Percentiles rank a stretch among this genome's conserved stretches.
Evolutionary conservation across 2,888 invertebrate genomes (phyloP).

Genomic region (Caenorhabditis afra): DNA sequence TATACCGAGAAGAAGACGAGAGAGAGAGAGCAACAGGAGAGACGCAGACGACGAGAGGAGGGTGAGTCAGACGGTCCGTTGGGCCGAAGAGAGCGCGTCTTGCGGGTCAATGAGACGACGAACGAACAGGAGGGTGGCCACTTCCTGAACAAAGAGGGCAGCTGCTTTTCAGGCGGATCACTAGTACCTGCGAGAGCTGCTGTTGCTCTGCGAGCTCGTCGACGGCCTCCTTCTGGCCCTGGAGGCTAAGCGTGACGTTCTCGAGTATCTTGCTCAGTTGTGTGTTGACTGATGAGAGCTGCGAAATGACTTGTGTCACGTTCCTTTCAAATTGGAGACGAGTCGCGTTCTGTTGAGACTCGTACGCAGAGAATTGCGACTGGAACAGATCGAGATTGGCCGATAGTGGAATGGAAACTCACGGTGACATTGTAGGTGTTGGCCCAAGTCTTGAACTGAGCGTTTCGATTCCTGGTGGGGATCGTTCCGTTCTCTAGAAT

Average conservation of each 20-base stretch:
- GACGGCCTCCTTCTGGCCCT: slow-evolving; percentile 26
- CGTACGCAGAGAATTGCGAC: slow-evolving; percentile 24
- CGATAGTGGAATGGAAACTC: not conserved
- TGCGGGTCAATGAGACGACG: slow-evolving; percentile 32
- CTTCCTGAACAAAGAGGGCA: slow-evolving; percentile 10
- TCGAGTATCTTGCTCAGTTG: slow-evolving; percentile 33
- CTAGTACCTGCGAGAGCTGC: slow-evolving; percentile 11
- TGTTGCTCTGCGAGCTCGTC: slow-evolving; percentile 25
- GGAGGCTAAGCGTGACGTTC: slow-evolving; percentile 27
- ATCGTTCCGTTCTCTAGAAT: slow-evolving; percentile 35
- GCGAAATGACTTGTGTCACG: slow-evolving; percentile 32
- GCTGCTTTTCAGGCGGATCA: slow-evolving; percentile 13
- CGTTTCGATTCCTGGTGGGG: not conserved
- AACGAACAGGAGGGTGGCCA: slow-evolving; percentile 20
- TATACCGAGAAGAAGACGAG: not conserved
- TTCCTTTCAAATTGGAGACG: slow-evolving; percentile 33
- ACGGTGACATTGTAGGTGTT: slow-evolving; percentile 35
- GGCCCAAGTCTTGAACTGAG: slow-evolving; percentile 31
- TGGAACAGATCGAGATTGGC: not conserved
- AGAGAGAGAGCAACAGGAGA: slow-evolving; percentile 12
- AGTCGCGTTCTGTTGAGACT: slow-evolving; percentile 8
- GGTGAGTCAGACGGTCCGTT: slow-evolving; percentile 7
- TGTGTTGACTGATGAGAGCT: slow-evolving; percentile 24
- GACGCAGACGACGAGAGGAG: slow-evolving; percentile 6
- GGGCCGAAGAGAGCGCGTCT: slow-evolving; percentile 10